Conservation (phyloP, 30 jellyfish, hydroid and myxozoan species). For the Aurelia sp. region DNA sequence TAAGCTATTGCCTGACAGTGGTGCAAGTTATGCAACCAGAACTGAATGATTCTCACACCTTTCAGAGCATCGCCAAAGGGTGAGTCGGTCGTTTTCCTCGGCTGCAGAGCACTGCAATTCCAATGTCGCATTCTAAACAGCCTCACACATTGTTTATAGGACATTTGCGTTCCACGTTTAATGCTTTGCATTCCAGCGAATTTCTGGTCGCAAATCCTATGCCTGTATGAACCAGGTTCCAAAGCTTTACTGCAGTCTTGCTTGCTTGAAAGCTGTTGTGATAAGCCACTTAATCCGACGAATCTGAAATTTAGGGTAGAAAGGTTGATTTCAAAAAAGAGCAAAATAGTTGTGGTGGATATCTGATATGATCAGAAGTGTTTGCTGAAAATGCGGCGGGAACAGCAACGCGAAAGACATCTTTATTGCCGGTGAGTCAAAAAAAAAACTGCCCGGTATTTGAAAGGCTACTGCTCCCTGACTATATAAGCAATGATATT, state of each 20-base stretch:
- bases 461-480: too few species aligned
- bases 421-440: too few species aligned
- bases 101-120: slow-evolving; percentile 68
- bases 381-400: neutral
- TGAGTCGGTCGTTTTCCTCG: slow-evolving; percentile 37
- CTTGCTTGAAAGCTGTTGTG: slow-evolving; percentile 27
- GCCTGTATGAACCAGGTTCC: slow-evolving; percentile 59
- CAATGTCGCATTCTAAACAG: slow-evolving; percentile 54
- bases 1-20: too few species aligned
- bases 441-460: too few species aligned
- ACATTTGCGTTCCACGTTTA: slow-evolving; percentile 51
- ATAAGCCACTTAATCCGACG: slow-evolving; percentile 58
- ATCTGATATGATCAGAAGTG: neutral
- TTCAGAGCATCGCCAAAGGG: slow-evolving; percentile 65
- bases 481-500: too few species aligned
- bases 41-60: slow-evolving; percentile 13
- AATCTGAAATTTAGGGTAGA: slow-evolving; percentile 18
- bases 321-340: neutral
- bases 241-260: slow-evolving; percentile 47
- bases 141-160: slow-evolving; percentile 57
- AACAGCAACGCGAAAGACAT: neutral
- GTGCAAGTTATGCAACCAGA: too few species aligned
- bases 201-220: slow-evolving; percentile 45
- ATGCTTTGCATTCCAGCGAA: slow-evolving; percentile 69
- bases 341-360: neutral